phyloP scores from a whole-genome alignment of 1,140 invertebrate species.

The Euwallacea similis region DNA sequence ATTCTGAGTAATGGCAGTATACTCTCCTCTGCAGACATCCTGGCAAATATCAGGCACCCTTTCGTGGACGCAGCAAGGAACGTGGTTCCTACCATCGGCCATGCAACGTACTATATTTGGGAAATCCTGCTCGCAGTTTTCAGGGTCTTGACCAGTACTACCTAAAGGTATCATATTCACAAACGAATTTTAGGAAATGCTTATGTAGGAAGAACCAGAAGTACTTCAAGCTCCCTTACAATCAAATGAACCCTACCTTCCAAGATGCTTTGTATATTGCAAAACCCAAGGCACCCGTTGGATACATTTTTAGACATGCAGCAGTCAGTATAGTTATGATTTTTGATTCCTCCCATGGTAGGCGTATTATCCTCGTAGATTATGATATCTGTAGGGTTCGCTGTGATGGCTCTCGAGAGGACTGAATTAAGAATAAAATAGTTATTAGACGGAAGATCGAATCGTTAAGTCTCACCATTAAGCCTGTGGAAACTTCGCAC shows the following conservation, averaged over 20 bases:
- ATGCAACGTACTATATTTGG: constrained; percentile 73
- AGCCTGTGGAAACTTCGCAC: constrained; percentile 75
- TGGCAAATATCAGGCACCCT: constrained; percentile 80
- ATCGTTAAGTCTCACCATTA: constrained; percentile 59
- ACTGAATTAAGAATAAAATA: constrained; percentile 54
- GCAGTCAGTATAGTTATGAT: constrained; percentile 77
- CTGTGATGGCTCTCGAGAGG: constrained; percentile 59
- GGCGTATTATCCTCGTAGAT: constrained; percentile 27
- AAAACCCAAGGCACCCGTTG: constrained; percentile 72
- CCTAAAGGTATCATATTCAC: constrained; percentile 52
- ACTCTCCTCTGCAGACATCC: constrained; percentile 82
- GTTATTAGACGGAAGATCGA: background rate
- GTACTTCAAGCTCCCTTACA: no score
- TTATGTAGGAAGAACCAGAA: no score
- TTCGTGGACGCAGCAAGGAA: constrained; percentile 79
- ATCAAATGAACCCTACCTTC: constrained; percentile 57
- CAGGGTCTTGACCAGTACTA: constrained; percentile 74
- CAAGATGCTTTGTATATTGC: constrained; percentile 78
- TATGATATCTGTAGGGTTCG: constrained; percentile 53
- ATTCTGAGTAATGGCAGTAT: constrained; percentile 79
- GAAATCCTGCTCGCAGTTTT: constrained; percentile 76
- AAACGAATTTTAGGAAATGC: no score
- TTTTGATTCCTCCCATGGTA: constrained; percentile 50
- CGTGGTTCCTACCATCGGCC: constrained; percentile 79
- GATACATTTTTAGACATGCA: constrained; percentile 70